phyloP scores from a whole-genome alignment of 2,888 invertebrate genomes.

The Rosalia funebris region DNA sequence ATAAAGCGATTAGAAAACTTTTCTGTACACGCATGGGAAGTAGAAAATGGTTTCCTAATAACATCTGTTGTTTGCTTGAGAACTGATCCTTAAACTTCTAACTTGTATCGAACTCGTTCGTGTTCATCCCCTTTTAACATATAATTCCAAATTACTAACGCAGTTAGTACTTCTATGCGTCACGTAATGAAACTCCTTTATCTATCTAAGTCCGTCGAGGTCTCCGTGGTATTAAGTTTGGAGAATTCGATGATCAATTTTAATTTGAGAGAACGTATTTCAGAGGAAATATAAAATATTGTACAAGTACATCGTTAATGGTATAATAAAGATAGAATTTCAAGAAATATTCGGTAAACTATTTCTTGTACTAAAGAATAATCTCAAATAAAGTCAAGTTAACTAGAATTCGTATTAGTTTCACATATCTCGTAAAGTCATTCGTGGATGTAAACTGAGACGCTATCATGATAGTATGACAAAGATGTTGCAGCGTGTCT shows the following conservation, averaged over 20 bases:
- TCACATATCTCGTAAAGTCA: too few relatives aligned
- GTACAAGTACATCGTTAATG: too few relatives aligned
- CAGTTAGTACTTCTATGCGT: background rate
- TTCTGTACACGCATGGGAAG: constrained; percentile 23
- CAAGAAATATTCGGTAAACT: too few relatives aligned
- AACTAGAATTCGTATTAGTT: too few relatives aligned
- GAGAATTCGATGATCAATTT: too few relatives aligned
- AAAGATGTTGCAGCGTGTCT: too few relatives aligned
- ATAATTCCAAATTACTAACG: background rate
- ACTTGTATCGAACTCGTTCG: constrained; percentile 9
- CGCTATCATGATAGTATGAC: too few relatives aligned
- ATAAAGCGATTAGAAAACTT: constrained; percentile 31
- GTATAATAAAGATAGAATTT: too few relatives aligned
- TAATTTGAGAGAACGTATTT: background rate
- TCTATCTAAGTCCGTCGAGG: background rate
- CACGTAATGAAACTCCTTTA: background rate
- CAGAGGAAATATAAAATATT: background rate
- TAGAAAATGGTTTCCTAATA: constrained; percentile 23
- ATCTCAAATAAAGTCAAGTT: too few relatives aligned
- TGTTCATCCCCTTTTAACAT: constrained; percentile 2
- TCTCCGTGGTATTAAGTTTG: background rate
- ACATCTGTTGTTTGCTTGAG: constrained; percentile 26
- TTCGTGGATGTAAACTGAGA: too few relatives aligned
- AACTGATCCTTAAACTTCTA: constrained; percentile 19
- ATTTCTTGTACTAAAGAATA: too few relatives aligned